Evolutionary conservation across 2,888 invertebrate species (phyloP).

Genomic region (Sympetrum striolatum): DNA sequence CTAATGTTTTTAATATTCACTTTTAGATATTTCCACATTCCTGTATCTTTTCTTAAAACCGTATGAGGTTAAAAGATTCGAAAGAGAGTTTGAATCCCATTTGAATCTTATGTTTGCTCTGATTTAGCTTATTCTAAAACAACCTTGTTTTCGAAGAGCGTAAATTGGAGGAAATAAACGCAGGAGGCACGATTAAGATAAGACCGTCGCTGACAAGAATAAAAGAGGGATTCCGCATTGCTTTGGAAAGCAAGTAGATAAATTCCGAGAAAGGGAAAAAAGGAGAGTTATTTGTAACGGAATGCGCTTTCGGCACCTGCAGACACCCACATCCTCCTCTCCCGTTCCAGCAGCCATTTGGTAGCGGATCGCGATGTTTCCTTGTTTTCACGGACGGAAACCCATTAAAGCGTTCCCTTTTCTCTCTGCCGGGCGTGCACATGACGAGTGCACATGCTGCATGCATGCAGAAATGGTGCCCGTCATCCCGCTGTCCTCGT

Average conservation of each 20-base stretch:
- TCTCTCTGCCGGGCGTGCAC: background rate
- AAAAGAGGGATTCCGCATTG: background rate
- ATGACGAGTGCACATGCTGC: background rate
- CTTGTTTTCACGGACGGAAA: background rate
- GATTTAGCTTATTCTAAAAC: too few relatives aligned
- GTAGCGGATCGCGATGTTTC: background rate
- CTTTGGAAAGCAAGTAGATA: background rate
- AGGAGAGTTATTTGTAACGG: background rate
- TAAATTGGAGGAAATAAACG: too few relatives aligned
- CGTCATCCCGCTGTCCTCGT: background rate
- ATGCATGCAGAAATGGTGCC: background rate
- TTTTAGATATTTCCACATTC: too few relatives aligned
- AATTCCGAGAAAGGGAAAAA: background rate
- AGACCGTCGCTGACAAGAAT: background rate
- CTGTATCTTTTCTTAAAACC: too few relatives aligned
- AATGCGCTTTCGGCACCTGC: background rate
- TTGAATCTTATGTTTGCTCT: too few relatives aligned
- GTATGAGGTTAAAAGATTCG: too few relatives aligned
- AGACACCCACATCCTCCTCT: background rate
- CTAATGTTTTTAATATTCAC: too few relatives aligned
- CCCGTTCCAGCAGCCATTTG: background rate
- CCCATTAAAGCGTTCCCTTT: background rate
- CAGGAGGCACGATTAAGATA: too few relatives aligned
- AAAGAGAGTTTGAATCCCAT: too few relatives aligned
- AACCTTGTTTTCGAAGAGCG: too few relatives aligned